phyloP scores from a whole-genome alignment of 2,888 invertebrate genomes.

The Chorisops tibialis region DNA sequence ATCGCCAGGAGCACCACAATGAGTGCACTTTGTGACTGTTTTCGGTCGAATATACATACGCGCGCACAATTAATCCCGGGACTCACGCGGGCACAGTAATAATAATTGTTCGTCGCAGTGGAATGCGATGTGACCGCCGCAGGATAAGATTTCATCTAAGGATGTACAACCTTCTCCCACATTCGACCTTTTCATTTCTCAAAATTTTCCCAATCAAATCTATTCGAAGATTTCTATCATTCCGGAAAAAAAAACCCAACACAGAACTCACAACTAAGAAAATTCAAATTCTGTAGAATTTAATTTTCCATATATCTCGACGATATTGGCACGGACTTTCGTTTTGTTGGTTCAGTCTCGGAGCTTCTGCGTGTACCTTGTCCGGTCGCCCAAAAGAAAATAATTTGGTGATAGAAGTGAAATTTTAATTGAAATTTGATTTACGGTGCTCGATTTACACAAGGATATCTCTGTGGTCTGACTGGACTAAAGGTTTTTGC shows the following conservation, averaged over 20 bases:
- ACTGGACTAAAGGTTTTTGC: too few species aligned
- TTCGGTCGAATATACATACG: too few species aligned
- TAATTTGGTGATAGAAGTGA: slow-evolving; percentile 26
- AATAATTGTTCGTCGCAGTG: too few species aligned
- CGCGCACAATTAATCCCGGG: slow-evolving; percentile 15
- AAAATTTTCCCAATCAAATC: slow-evolving; percentile 24
- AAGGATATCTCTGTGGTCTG: too few species aligned
- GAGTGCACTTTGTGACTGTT: too few species aligned
- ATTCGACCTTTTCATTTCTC: not conserved
- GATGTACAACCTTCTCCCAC: too few species aligned
- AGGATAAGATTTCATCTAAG: too few species aligned
- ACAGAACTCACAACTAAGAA: not conserved
- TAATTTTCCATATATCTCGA: slow-evolving; percentile 6
- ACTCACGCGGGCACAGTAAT: not conserved
- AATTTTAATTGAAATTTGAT: slow-evolving; percentile 41
- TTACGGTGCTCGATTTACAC: slow-evolving; percentile 38
- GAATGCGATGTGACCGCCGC: too few species aligned
- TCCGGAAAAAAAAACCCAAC: not conserved
- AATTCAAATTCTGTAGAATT: not conserved
- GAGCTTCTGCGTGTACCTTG: not conserved
- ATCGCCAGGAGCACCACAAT: not conserved
- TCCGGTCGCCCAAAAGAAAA: not conserved
- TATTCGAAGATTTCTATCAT: slow-evolving; percentile 10
- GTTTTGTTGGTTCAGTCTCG: not conserved
- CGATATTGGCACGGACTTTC: not conserved